These are phyloP conservation scores for Entelurus aequoreus DNA, from an alignment of 2,113 vertebrate species.

Conservation along the genomic window DNA sequence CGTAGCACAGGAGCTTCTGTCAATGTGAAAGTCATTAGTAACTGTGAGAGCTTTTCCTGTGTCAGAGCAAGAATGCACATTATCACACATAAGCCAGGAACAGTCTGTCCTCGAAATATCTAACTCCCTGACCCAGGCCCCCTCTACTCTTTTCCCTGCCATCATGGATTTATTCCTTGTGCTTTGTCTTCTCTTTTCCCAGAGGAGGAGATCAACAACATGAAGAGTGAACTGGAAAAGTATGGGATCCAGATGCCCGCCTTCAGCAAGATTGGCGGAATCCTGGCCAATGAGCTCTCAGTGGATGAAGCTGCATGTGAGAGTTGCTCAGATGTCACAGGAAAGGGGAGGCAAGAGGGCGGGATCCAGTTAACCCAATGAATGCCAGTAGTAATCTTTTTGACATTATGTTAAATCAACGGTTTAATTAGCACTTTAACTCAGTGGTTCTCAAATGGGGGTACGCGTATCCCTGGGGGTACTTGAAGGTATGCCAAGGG, in stretches of 20 bases:
- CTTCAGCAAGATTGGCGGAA: constrained; percentile 98
- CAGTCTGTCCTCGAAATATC: constrained; percentile 23
- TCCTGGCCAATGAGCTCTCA: constrained; percentile 93
- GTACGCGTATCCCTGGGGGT: no score
- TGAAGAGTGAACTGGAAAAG: constrained; percentile 95
- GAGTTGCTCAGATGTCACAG: constrained; percentile 38
- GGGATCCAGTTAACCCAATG: not conserved
- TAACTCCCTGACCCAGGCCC: not conserved
- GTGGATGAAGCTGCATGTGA: constrained; percentile 96
- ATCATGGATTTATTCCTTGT: constrained; percentile 16
- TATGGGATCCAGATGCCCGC: constrained; percentile 99
- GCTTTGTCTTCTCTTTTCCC: constrained; percentile 22
- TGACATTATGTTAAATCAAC: not conserved
- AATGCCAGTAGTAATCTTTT: not conserved
- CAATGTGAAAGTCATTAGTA: constrained; percentile 66
- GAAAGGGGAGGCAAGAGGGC: not conserved
- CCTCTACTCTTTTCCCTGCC: not conserved
- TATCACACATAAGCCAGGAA: constrained; percentile 51
- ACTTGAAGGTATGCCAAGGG: no score
- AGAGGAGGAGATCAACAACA: constrained; percentile 99
- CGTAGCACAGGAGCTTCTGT: constrained; percentile 21
- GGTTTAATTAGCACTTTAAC: no score
- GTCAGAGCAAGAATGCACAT: constrained; percentile 44
- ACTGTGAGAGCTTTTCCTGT: constrained; percentile 60
- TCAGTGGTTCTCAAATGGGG: no score